phyloP scores from a whole-genome alignment of 2,888 invertebrate species.

The Agonopterix heracliana region DNA sequence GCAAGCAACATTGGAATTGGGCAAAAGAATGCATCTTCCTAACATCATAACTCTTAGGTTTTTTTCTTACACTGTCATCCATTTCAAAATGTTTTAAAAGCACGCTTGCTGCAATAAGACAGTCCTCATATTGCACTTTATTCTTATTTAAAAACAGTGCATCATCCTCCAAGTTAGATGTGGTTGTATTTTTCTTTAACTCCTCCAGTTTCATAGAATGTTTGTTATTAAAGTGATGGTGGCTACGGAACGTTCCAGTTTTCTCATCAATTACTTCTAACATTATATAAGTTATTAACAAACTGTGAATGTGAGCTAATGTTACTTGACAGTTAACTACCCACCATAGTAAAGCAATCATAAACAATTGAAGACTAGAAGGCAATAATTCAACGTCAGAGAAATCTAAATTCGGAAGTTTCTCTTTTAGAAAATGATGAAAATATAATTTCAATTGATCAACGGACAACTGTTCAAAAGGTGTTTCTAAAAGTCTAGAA shows the following conservation, averaged over 20 bases:
- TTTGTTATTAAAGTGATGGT: conserved; percentile 61
- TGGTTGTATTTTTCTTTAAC: conserved; percentile 28
- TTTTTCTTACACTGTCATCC: conserved; percentile 68
- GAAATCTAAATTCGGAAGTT: conserved; percentile 49
- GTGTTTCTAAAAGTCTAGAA: conserved; percentile 30
- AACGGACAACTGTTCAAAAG: conserved; percentile 37
- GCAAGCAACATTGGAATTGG: conserved; percentile 80
- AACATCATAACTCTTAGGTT: conserved; percentile 73
- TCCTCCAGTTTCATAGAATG: conserved; percentile 52
- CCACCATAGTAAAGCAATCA: conserved; percentile 79
- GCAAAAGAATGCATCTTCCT: conserved; percentile 78
- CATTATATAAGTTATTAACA: conserved; percentile 75
- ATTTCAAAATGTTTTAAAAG: conserved; percentile 77
- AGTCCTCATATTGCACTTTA: conserved; percentile 73
- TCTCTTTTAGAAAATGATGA: conserved; percentile 59
- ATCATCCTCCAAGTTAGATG: conserved; percentile 21
- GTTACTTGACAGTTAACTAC: conserved; percentile 56
- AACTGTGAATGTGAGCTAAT: conserved; percentile 69
- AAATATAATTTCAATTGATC: conserved; percentile 53
- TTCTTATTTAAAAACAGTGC: conserved; percentile 60
- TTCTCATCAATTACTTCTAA: conserved; percentile 75
- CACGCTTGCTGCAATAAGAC: conserved; percentile 74
- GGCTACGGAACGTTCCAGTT: conserved; percentile 72
- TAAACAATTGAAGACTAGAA: conserved; percentile 74
- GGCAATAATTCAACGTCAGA: conserved; percentile 64